Evolutionary conservation across 2,888 invertebrate genomes (phyloP).

Genomic region (Drosophila fulvimacula): DNA sequence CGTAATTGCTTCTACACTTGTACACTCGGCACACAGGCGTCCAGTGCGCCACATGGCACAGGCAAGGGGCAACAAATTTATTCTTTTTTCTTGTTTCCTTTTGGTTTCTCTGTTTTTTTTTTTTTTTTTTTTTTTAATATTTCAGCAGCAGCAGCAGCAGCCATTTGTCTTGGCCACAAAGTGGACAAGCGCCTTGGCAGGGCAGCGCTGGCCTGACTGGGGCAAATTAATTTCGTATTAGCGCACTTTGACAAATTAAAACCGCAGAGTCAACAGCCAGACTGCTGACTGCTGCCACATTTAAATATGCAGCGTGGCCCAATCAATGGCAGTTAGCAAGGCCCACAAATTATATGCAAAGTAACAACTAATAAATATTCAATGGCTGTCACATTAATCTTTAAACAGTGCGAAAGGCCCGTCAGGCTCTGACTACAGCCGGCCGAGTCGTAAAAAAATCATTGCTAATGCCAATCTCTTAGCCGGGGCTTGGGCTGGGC

Average conservation of each 20-base stretch:
- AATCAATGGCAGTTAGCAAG: slow-evolving; percentile 72
- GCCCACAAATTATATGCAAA: slow-evolving; percentile 78
- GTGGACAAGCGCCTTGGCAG: slow-evolving; percentile 68
- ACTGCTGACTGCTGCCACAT: slow-evolving; percentile 67
- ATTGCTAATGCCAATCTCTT: slow-evolving; percentile 81
- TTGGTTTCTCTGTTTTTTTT: background rate
- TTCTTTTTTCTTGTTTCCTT: slow-evolving; percentile 1
- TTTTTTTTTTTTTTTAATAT: slow-evolving; percentile 66
- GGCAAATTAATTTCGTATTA: slow-evolving; percentile 78
- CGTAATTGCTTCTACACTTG: slow-evolving; percentile 73
- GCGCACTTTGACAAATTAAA: slow-evolving; percentile 79
- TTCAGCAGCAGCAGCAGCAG: slow-evolving; percentile 76
- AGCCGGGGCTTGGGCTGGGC: slow-evolving; percentile 34
- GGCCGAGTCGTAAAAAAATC: slow-evolving; percentile 56
- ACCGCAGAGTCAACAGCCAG: slow-evolving; percentile 78
- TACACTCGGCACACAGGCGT: slow-evolving; percentile 19
- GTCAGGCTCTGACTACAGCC: slow-evolving; percentile 15
- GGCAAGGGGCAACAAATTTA: slow-evolving; percentile 41
- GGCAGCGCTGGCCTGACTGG: slow-evolving; percentile 37
- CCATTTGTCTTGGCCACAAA: slow-evolving; percentile 76
- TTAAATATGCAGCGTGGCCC: slow-evolving; percentile 64
- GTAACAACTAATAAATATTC: slow-evolving; percentile 79
- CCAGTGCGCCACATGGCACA: slow-evolving; percentile 52
- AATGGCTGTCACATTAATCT: slow-evolving; percentile 80
- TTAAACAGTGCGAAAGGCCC: slow-evolving; percentile 70